phyloP scores from a whole-genome alignment of 2,797 vertebrate genomes.

The Knipowitschia caucasica region DNA sequence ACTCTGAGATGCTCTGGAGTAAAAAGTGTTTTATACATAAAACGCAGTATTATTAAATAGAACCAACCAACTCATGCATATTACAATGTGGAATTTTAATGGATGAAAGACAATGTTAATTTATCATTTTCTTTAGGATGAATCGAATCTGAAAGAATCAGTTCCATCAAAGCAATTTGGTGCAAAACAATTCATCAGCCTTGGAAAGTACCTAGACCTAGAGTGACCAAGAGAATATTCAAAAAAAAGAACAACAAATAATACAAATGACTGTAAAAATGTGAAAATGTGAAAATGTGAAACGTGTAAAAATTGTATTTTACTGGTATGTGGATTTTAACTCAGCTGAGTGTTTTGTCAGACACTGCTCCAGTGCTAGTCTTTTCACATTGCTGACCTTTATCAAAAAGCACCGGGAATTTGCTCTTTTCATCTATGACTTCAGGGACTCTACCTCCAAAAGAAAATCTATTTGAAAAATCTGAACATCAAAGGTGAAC shows the following conservation, averaged over 20 bases:
- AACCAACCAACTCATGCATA: neutral
- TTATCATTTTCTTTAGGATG: neutral
- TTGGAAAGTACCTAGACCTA: too few species aligned
- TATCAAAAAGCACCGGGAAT: neutral
- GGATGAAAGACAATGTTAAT: neutral
- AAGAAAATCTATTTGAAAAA: too few species aligned
- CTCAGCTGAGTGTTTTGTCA: neutral
- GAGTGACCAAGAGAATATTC: too few species aligned
- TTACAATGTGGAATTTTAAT: neutral
- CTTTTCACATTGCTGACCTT: slow-evolving; percentile 13
- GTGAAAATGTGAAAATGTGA: too few species aligned
- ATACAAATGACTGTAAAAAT: too few species aligned
- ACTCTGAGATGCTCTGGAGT: too few species aligned
- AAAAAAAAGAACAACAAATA: too few species aligned
- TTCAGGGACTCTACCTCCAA: neutral
- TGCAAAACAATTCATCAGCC: neutral
- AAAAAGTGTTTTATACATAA: too few species aligned
- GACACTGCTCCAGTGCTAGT: neutral
- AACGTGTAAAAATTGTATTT: too few species aligned
- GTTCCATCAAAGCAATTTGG: neutral
- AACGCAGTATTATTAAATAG: too few species aligned
- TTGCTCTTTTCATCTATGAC: neutral
- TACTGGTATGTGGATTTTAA: neutral
- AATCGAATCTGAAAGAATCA: too few species aligned
- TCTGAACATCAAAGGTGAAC: too few species aligned